Evolutionary conservation across 2,113 vertebrate genomes (phyloP), one percentile per base, ranked within the genome.

Genomic region (Chaetura pelagica): DNA sequence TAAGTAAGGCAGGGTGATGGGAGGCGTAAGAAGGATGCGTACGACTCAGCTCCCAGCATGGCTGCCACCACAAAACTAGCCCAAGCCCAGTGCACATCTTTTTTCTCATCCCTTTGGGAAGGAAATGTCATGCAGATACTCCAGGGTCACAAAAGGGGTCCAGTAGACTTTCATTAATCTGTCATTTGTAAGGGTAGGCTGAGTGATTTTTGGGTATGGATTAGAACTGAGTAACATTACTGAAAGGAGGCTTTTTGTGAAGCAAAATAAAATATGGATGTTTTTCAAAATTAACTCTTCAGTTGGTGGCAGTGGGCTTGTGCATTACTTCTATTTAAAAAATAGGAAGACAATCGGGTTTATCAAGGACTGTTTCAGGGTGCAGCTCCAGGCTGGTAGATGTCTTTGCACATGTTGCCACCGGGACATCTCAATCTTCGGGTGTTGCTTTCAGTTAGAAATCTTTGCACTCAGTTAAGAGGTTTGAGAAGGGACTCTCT

Each of bases 201-300:
- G 42, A 71, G 44, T 48, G 83, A 19, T 66, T 93, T 76, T 71
- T 64, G 57, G 40, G 18, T 81, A 13, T 52, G 76, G 52, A 58
- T 49, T 68, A 54, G 71, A 90, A 76, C 79, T 64, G 88, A 72
- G 57, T 62, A 86, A 61, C 32, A 35, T 67, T 75, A 77, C 44
- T 3, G 4, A 57, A 75, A 88, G 58, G 76, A 80, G 66, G 30
- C 22, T 29, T 84, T 91, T 68, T 74, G 52, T 44, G 54, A 80
- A 81, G 34, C 35, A 74, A 75, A 89, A 68, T 68, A 72, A 75
- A 86, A 81, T 55, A 66, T 48, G 84, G 49, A 68, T 86, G 22
- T 76, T 51, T 81, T 84, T 40, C 14, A 35, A 40, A 84, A 72
- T 92, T 78, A 93, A 94, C 61, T 90, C 82, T 82, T 89, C 22